Conservation (phyloP, 2,797 vertebrate species). For the Myotis myotis region DNA sequence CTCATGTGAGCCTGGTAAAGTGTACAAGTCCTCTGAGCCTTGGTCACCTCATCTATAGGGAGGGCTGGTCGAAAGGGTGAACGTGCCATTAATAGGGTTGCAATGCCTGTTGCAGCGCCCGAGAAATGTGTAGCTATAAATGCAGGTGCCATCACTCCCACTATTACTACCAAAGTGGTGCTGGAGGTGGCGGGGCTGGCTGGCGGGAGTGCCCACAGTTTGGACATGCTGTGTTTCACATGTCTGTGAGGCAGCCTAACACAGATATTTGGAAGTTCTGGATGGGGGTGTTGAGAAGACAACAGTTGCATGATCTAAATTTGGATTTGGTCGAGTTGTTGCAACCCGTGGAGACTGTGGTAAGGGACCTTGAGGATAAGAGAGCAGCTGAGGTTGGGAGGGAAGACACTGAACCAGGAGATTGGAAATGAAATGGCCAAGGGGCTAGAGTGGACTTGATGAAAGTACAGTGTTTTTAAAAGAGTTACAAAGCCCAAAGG, state of each 20-base stretch:
- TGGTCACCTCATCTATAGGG: not conserved
- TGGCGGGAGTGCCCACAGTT: too few species aligned
- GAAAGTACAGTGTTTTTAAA: not conserved
- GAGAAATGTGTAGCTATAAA: not conserved
- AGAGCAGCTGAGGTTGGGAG: not conserved
- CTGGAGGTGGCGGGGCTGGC: not conserved
- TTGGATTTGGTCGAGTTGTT: not conserved
- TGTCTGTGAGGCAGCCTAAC: not conserved
- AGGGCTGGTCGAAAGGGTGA: not conserved
- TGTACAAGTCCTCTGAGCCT: not conserved
- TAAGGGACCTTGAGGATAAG: not conserved
- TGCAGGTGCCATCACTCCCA: too few species aligned
- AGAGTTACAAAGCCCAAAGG: not conserved
- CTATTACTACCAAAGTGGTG: not conserved
- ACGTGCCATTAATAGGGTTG: not conserved
- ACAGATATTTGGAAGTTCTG: not conserved
- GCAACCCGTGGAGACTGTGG: not conserved
- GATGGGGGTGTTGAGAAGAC: not conserved
- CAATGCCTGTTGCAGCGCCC: not conserved
- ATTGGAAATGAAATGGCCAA: not conserved
- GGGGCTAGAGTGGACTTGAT: not conserved
- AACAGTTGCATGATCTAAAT: not conserved
- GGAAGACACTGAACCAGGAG: not conserved
- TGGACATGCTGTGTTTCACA: not conserved
- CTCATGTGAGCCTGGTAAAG: not conserved